phyloP scores from a whole-genome alignment of 2,797 vertebrate genomes.

The Lacerta viridis region DNA sequence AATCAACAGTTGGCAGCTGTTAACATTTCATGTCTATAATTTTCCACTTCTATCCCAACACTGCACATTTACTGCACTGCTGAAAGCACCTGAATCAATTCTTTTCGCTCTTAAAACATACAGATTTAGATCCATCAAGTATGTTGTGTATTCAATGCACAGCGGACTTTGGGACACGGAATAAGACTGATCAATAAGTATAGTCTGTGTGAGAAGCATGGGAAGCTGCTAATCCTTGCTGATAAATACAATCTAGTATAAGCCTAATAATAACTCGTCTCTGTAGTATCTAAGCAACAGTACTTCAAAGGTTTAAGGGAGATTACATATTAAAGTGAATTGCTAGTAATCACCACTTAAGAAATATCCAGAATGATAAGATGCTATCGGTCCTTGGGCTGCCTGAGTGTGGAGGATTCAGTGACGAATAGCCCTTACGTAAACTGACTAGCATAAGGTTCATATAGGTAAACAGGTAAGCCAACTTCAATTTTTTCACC shows the following conservation, averaged over 20 bases:
- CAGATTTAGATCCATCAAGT: conserved; percentile 53
- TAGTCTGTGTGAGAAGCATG: conserved; percentile 34
- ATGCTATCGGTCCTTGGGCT: conserved; percentile 15
- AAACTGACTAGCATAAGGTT: conserved; percentile 15
- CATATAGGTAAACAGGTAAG: neutral
- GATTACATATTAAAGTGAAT: conserved; percentile 72
- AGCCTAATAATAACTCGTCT: conserved; percentile 60
- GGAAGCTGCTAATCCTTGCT: conserved; percentile 54
- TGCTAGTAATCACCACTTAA: conserved; percentile 66
- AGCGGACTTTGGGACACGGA: conserved; percentile 58
- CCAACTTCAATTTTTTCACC: neutral
- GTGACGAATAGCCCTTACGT: conserved; percentile 24
- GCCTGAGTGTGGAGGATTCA: conserved; percentile 23
- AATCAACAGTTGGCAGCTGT: conserved; percentile 5
- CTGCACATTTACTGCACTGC: neutral
- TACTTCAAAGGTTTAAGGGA: conserved; percentile 65
- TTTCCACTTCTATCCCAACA: neutral
- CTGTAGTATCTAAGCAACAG: conserved; percentile 76
- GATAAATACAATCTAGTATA: conserved; percentile 51
- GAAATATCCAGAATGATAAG: conserved; percentile 39
- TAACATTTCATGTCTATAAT: conserved; percentile 44
- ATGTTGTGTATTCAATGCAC: conserved; percentile 52
- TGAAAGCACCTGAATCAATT: conserved; percentile 40
- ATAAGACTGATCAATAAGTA: conserved; percentile 41
- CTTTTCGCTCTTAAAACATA: neutral